These are phyloP conservation scores for Laticauda colubrina DNA, from an alignment of 2,113 vertebrate genomes.

Conservation along the genomic window DNA sequence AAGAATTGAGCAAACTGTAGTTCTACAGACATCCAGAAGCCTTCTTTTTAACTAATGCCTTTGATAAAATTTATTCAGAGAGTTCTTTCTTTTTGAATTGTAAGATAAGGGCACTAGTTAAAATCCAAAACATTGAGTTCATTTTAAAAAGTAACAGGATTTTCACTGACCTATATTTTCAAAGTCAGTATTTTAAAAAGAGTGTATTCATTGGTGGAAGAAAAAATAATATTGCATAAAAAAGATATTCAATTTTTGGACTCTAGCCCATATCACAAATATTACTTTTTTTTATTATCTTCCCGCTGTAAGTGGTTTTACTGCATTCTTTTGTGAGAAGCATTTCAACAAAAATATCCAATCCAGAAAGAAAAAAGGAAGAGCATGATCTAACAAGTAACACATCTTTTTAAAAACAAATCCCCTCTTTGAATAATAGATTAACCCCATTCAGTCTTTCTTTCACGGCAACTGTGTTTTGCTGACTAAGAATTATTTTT, in stretches of 20 bases:
- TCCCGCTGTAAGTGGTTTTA: slow-evolving; percentile 38
- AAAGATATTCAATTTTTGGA: slow-evolving; percentile 16
- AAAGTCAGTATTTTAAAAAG: background rate
- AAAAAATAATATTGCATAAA: background rate
- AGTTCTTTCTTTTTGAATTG: slow-evolving; percentile 8
- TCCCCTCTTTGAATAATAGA: background rate
- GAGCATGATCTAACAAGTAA: slow-evolving; percentile 35
- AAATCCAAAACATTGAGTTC: slow-evolving; percentile 12
- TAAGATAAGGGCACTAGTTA: background rate
- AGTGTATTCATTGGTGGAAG: background rate
- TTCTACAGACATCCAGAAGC: slow-evolving; percentile 27
- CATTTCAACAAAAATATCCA: slow-evolving; percentile 39
- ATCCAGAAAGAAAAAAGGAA: background rate
- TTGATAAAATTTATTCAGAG: slow-evolving; percentile 29
- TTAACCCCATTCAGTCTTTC: background rate
- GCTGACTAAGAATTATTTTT: background rate
- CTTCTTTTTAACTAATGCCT: slow-evolving; percentile 24
- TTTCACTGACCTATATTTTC: background rate
- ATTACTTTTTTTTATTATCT: slow-evolving; percentile 25
- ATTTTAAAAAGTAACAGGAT: background rate
- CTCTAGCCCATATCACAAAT: slow-evolving; percentile 18
- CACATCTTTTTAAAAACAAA: slow-evolving; percentile 4
- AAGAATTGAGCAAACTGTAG: background rate
- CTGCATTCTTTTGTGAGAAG: slow-evolving; percentile 59
- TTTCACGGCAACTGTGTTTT: background rate